Evolutionary conservation across 2,888 invertebrate species (phyloP).

Genomic region (Tipula unca): DNA sequence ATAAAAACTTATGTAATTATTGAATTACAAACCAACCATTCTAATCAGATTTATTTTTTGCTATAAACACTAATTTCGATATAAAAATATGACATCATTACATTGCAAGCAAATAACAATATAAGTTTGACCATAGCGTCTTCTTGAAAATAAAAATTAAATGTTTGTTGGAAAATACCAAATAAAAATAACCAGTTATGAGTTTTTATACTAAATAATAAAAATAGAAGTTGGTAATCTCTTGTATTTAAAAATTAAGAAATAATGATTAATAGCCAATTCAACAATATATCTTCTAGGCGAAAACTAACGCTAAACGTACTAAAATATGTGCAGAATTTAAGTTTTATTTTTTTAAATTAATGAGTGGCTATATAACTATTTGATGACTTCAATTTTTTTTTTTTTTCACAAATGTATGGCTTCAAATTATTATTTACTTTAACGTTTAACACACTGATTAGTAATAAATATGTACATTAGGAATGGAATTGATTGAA

Average conservation of each 20-base stretch:
- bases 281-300: neutral
- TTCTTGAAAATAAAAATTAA: neutral
- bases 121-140: neutral
- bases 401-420: no score
- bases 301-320: neutral
- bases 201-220: neutral
- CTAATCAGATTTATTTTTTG: no score
- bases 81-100: no score
- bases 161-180: neutral
- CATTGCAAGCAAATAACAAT: neutral
- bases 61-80: no score
- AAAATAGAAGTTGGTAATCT: neutral
- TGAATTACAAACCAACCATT: no score
- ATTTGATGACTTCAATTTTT: neutral
- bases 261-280: neutral
- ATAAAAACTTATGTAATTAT: no score
- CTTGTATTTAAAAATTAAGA: neutral
- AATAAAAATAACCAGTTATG: neutral
- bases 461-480: no score
- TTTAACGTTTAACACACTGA: no score
- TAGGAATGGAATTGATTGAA: no score
- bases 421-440: no score
- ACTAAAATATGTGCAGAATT: neutral
- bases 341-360: neutral
- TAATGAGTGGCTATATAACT: no score